Evolutionary conservation across 2,797 vertebrate genomes (phyloP), one percentile per base, ranked within the genome.

Genomic region (Babyrousa celebensis): DNA sequence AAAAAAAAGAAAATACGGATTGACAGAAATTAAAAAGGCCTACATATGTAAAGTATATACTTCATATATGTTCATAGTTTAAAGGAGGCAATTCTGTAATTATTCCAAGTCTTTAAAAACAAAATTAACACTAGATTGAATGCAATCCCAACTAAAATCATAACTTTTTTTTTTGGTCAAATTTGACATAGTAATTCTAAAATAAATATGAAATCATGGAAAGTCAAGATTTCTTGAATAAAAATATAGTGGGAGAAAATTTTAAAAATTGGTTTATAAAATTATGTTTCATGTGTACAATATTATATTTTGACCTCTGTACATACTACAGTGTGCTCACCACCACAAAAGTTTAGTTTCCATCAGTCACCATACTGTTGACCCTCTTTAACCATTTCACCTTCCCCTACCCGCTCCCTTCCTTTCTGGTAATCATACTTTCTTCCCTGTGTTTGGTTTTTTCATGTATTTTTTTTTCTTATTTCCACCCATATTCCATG

Each of bases 11-110:
- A 93, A 65, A 56, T 29, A 18, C n/a, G 4, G 5, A 40, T 62
- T 85, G 25, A 80, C 17, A 95, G 17, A 82, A 95, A 93, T 54
- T 68, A 70, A 85, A 95, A 90, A 85, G 21, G 75, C 12, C 25
- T 36, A 93, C 52, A 32, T 93, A 95, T 36, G 74, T 85, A 2
- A 95, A 71, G 12, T 5, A 88, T 83, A 63, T 65, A 72, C 5
- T 75, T 52, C 14, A 29, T n/a, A 77, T 6, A 72, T 10, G 68
- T 65, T 71, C 48, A 94, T 25, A 75, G 32, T 63, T 43, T 84
- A 72, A 78, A 52, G 80, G n/a, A 75, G 18, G 85, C 68, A 85
- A 29, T 78, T 16, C 67, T 86, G 1, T 43, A 85, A 77, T 75
- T 25, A 67, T 16, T 0, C 15, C 68, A 56, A 21, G 16, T 85